Evolutionary conservation across 1,140 invertebrate species (phyloP), one percentile per base, ranked within the genome.

Genomic region (Ostrea denselamellosa): DNA sequence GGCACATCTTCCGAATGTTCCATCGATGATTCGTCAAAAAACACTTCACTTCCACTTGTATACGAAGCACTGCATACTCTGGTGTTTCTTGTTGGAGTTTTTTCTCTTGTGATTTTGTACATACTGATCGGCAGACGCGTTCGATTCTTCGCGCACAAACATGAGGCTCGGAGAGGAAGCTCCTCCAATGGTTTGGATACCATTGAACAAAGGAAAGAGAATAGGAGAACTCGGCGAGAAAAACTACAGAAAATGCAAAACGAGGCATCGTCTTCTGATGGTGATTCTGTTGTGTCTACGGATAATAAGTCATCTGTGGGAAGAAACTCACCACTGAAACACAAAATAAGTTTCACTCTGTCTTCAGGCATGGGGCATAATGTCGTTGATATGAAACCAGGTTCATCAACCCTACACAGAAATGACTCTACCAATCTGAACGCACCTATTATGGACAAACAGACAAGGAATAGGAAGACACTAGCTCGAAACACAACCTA

Each of bases 401-500:
- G 44, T 53, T 8, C 82, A 52, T 52, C 44, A 22, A 22, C 17
- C 44, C n/a, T 52, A 0, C 53, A 19, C 5, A 22, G 82, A 22
- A 83, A 83, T 52, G 22, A 83, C 52, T 83, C 82, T 2, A 34
- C 14, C 44, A 19, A 22, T 53, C 17, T 83, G 44, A 83, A 83
- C 44, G 44, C 82, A 52, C 82, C 82, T 53, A 83, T 54, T 4
- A 34, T 83, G 82, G 52, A 17, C 44, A 83, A 53, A 53, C 44
- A 54, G 44, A n/a, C 44, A 2, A 85, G 58, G 54, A 25, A 17
- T 22, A 22, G 83, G 9, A 85, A 85, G n/a, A 89, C 54, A 12
- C 52, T 89, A 17, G 86, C 89, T 0, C 56, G 62, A 51, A 89
- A 87, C 54, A 89, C 89, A 2, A 89, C 89, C 14, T 89, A 89